Base-by-base conservation (phyloP, 1,140 invertebrate species). In the Ceratosolen fusciceps region DNA sequence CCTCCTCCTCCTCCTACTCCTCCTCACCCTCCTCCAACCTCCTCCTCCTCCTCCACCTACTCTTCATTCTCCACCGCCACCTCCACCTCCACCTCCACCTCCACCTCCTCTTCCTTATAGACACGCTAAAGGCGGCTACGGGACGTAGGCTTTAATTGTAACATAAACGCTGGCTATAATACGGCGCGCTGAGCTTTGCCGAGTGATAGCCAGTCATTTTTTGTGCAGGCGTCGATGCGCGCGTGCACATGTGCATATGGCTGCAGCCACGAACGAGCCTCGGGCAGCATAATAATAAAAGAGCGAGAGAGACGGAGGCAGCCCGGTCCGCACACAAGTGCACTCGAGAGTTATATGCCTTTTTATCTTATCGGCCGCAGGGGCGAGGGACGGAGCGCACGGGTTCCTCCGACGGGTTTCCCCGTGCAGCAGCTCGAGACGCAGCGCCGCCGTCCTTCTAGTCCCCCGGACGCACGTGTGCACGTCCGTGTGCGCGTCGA, bases 301-400 rank as follows among this genome's bases (percentile, higher is more conserved):
- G 65, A 54, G 24, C 29, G 71, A 54, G 29, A 9, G 62, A 34
- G 24, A 39, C 3, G 12, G 29, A 31, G 12, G 12, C 10, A 21
- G 2, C 29, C 7, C 29, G 29, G 10, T 37, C 26, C 29, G 21
- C 29, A 24, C 56, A 60, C 56, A 60, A 26, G 1, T 21, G 8
- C 49, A 47, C 47, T 19, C 47, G 47, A 31, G 47, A 31, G 43
- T 12, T 43, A 12, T 58, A 39, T 74, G 71, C 74, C 74, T 80
- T 80, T 80, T 80, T 80, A 80, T 76, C 79, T 80, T 80, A 77
- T 76, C 79, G 79, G 49, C 26, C 62, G 65, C 34, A 5, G 52
- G n/a, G 49, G 49, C 49, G 49, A 52, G 49, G 49, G 49, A 19
- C 49, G 14, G 49, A 21, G 19, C 12, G 21, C 49, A 52, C 49